Evolutionary conservation across 2,888 invertebrate species (phyloP).

Genomic region (Agapostemon virescens): DNA sequence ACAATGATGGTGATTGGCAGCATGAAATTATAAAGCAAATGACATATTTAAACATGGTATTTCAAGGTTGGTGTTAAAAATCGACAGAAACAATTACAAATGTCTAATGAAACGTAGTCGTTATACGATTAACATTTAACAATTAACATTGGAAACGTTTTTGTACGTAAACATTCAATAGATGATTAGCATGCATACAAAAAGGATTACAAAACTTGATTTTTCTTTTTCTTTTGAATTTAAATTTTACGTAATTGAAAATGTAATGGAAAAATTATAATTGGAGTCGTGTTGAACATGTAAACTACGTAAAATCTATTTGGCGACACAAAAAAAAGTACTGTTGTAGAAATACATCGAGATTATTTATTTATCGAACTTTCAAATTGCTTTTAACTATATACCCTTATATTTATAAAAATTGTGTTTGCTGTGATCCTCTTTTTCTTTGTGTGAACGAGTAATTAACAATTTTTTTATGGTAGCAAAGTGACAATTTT

Average conservation of each 20-base stretch:
- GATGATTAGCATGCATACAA: too few species aligned
- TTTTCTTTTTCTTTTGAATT: not conserved
- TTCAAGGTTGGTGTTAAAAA: conserved; percentile 70
- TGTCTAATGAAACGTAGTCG: too few species aligned
- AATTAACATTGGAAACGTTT: too few species aligned
- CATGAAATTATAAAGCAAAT: conserved; percentile 79
- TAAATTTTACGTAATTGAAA: not conserved
- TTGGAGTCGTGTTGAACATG: not conserved
- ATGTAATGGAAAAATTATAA: not conserved
- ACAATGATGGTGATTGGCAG: conserved; percentile 74
- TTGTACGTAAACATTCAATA: not conserved
- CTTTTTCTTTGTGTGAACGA: not conserved
- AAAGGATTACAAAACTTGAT: not conserved
- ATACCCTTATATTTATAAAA: not conserved
- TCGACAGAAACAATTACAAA: not conserved
- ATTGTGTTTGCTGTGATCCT: not conserved
- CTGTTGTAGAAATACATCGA: not conserved
- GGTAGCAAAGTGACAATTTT: not conserved
- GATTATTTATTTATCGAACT: not conserved
- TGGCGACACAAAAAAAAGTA: too few species aligned
- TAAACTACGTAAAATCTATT: not conserved
- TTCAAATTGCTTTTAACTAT: not conserved
- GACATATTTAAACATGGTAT: conserved; percentile 79
- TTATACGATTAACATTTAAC: too few species aligned
- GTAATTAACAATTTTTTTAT: not conserved